These are phyloP conservation scores for Lymantria monacha DNA, from an alignment of 2,888 invertebrate genomes.

Conservation along the genomic window DNA sequence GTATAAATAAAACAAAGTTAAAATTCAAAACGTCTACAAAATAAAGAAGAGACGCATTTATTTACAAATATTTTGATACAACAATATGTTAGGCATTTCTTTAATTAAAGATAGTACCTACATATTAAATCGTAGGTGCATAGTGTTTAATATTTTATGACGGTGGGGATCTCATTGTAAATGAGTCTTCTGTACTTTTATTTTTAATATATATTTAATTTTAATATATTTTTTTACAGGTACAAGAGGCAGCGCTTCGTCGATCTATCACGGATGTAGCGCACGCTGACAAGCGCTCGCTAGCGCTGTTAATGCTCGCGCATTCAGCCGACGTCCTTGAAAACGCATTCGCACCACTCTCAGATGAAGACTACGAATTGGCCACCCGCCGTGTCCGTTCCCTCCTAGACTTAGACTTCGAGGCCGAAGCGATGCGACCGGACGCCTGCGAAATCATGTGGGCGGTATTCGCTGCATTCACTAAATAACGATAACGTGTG, in stretches of 20 bases:
- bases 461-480: conserved; percentile 99
- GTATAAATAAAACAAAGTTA: no score
- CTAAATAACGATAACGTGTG: conserved; percentile 88
- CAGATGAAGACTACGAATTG: conserved; percentile 98
- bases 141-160: no score
- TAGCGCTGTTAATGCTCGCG: conserved; percentile 96
- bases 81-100: no score
- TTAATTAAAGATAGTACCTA: no score
- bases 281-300: conserved; percentile 96
- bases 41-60: no score
- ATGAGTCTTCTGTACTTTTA: no score
- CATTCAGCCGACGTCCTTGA: conserved; percentile 99
- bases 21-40: no score
- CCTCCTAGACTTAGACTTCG: conserved; percentile 97
- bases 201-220: no score
- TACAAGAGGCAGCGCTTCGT: conserved; percentile 97
- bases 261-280: conserved; percentile 99
- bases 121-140: no score
- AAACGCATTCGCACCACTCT: conserved; percentile 99
- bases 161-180: no score
- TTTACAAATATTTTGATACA: no score
- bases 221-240: conserved; percentile 72
- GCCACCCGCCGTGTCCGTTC: conserved; percentile 98
- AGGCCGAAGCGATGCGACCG: conserved; percentile 95
- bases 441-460: conserved; percentile 97